Evolutionary conservation across 2,888 invertebrate genomes (phyloP), one percentile per base, ranked within the genome.

Genomic region (Apantesis nais): DNA sequence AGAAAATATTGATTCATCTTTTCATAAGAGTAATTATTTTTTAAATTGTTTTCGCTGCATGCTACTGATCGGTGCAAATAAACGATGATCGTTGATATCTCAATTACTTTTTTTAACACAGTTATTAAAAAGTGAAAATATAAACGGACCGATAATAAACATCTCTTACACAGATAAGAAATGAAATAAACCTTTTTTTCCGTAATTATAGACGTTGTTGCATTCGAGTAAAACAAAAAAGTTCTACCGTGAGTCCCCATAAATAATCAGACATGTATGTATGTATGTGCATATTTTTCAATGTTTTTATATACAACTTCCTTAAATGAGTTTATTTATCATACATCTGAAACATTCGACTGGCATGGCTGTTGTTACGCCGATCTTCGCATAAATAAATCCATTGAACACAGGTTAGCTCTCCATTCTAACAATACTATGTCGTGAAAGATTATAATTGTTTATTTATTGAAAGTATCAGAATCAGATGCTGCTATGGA

Each of bases 341-440:
- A 62, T 70, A 62, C 66, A 52, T 72, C 74, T 73, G 60, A 60
- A 71, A 74, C 66, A 71, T 73, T 71, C 61, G 73, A 44, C 65
- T 68, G 62, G 70, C 44, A 69, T 65, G 69, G 73, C 73, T 73
- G 68, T 69, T 52, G 60, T 41, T 72, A 63, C 62, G 55, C 61
- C 70, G 75, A 74, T 72, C 74, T 65, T 64, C 72, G 76, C 78
- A 82, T 83, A 83, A 81, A 81, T 82, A 79, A 77, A 76, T 77
- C 80, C 75, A 77, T 77, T 71, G 64, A 71, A 8, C 14, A 37
- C 55, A 55, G 52, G 65, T 52, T 55, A 55, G 65, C 3, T 37
- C 25, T 25, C 22, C n/a, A 52, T n/a, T 48, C 8, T 22, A 48
- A 2, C 8, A 9, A 48, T 1, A 8, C 48, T 48, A 48, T 22